phyloP scores from a whole-genome alignment of 2,113 vertebrate genomes.

The Felis chaus region DNA sequence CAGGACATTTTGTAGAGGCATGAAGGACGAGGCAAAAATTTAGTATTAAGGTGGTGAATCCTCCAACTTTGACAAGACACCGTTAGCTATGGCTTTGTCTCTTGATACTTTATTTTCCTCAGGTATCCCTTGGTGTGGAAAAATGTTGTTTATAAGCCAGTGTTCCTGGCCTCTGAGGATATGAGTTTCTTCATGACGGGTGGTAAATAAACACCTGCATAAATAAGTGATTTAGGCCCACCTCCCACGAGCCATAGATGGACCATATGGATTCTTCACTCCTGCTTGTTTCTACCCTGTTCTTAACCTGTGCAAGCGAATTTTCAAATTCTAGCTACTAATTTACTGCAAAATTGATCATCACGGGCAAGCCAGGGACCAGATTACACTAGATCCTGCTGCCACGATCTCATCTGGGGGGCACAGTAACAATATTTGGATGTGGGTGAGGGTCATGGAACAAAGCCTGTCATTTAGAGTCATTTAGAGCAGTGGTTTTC shows the following conservation, averaged over 20 bases:
- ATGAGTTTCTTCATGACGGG: not conserved
- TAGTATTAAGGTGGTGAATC: not conserved
- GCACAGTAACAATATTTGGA: not conserved
- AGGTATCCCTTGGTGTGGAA: not conserved
- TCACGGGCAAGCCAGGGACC: not conserved
- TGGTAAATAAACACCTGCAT: not conserved
- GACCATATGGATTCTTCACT: not conserved
- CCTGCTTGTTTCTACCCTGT: not conserved
- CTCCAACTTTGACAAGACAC: not conserved
- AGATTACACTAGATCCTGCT: not conserved
- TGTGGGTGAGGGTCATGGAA: too few species aligned
- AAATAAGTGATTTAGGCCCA: too few species aligned
- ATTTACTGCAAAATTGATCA: not conserved
- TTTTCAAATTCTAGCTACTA: not conserved
- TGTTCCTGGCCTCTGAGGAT: not conserved
- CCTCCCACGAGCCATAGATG: too few species aligned
- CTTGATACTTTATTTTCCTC: not conserved
- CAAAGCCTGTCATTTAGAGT: not conserved
- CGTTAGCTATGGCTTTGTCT: not conserved
- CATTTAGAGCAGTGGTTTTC: not conserved
- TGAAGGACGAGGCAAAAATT: not conserved
- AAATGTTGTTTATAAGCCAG: not conserved
- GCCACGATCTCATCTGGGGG: not conserved
- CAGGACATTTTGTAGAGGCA: not conserved
- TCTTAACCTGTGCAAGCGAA: not conserved